Evolutionary conservation across 2,888 invertebrate genomes (phyloP), one percentile per base, ranked within the genome.

Genomic region (Helicoverpa assulta): DNA sequence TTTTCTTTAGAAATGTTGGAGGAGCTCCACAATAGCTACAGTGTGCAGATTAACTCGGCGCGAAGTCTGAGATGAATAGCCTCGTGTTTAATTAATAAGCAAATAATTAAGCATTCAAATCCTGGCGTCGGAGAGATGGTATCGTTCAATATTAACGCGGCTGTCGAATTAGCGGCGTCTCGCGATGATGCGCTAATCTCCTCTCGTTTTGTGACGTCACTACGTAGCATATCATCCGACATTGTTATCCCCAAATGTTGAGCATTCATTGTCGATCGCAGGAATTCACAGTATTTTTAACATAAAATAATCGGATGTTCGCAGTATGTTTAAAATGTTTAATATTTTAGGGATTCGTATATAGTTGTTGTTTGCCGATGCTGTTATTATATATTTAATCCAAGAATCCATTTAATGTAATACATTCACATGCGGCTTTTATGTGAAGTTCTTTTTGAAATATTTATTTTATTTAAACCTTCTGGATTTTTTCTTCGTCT

Each of bases 21-120:
- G 47, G 29, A 40, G 60, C 63, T 54, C 52, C 65, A 76, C 76
- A 82, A 76, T 63, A 54, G 78, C 47, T 64, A 60, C 50, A 74
- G 70, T 63, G 61, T 51, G 65, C 62, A 77, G 80, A 76, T 80
- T 75, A 82, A 71, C 70, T 78, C 64, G 59, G 52, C 75, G 19
- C 72, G 18, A 66, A 66, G 56, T 78, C 73, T 81, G 67, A 56
- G 77, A 74, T 73, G 68, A 72, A 75, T 74, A 64, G 65, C 60
- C 64, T 56, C 66, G 56, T 72, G 70, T 74, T 77, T 84, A 82
- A 85, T 87, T 86, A 85, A 86, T 85, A 81, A 85, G 86, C 81
- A 83, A 86, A 84, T 83, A 80, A 85, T 84, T 83, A 69, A 79
- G 73, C 67, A 80, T 84, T 83, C 73, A 77, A 80, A 84, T 81